Percentiles rank a stretch among this genome's conserved stretches.
These are phyloP conservation scores for Drosophila serrata DNA, from an alignment of 1,140 invertebrate genomes.

Conservation along the genomic window DNA sequence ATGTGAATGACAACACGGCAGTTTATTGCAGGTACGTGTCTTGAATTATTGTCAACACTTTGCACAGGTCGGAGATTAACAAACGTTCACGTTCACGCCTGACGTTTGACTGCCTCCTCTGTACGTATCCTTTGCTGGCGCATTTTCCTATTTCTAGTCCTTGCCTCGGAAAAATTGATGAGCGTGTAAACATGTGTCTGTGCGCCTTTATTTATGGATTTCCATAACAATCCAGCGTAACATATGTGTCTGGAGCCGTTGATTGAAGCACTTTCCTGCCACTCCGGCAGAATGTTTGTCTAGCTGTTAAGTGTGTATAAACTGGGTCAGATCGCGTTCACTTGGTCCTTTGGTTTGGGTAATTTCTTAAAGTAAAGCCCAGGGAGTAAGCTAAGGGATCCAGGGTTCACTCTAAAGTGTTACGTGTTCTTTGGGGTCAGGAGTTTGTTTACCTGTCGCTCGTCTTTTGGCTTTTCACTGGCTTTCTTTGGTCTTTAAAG, in stretches of 20 bases:
- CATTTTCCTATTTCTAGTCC: constrained; percentile 9
- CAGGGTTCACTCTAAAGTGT: constrained; percentile 11
- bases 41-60: constrained; percentile 78
- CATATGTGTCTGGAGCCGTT: constrained; percentile 75
- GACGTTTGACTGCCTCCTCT: constrained; percentile 61
- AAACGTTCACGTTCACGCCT: constrained; percentile 77
- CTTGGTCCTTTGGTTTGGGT: constrained; percentile 3
- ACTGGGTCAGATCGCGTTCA: constrained; percentile 34
- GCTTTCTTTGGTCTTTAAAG: constrained; percentile 13
- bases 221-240: constrained; percentile 78
- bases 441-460: constrained; percentile 21
- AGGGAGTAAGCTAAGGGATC: constrained; percentile 6
- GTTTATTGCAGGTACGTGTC: constrained; percentile 81
- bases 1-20: constrained; percentile 40
- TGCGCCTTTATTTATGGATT: constrained; percentile 81
- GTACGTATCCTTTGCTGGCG: neutral
- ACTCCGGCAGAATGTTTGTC: constrained; percentile 23
- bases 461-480: neutral
- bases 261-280: constrained; percentile 62
- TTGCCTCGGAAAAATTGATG: constrained; percentile 69
- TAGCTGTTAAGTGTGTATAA: constrained; percentile 19
- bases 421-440: constrained; percentile 14
- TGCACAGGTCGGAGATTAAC: constrained; percentile 72
- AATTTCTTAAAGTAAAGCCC: constrained; percentile 31
- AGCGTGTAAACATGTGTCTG: constrained; percentile 82